Evolutionary conservation across 2,113 vertebrate species (phyloP).

Genomic region (Phaethornis superciliosus): DNA sequence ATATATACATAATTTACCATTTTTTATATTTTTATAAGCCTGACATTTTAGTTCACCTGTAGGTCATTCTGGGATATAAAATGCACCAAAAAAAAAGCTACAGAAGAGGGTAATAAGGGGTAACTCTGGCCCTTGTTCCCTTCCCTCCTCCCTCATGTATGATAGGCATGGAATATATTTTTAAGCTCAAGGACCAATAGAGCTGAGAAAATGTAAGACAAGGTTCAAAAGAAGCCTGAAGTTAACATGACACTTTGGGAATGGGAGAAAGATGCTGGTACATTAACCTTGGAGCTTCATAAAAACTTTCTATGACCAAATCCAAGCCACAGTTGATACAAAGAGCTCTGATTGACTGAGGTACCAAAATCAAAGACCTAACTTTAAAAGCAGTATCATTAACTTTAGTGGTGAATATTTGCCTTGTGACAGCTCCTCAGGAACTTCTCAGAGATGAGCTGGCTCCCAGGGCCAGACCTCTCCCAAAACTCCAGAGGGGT

Average conservation of each 20-base stretch:
- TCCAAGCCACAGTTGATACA: not conserved
- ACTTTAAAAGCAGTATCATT: not conserved
- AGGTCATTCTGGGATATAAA: not conserved
- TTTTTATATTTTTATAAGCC: slow-evolving; percentile 18
- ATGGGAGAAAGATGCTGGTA: not conserved
- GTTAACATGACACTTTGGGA: not conserved
- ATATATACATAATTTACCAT: slow-evolving; percentile 15
- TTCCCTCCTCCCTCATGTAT: not conserved
- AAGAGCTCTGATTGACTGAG: not conserved
- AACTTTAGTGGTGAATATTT: not conserved
- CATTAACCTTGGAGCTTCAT: not conserved
- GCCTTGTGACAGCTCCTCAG: not conserved
- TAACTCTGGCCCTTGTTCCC: not conserved
- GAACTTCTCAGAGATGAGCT: not conserved
- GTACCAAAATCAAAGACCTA: not conserved
- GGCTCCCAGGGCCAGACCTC: not conserved
- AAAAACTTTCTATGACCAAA: not conserved
- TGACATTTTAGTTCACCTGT: slow-evolving; percentile 23
- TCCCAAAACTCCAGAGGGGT: rapidly evolving
- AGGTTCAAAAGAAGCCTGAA: not conserved
- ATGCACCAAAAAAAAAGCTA: not conserved
- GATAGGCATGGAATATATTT: not conserved
- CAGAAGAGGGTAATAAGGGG: not conserved
- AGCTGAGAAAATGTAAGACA: not conserved
- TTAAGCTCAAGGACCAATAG: not conserved